A percentile compares a stretch with the other conserved stretches of the same genome.
Conservation (phyloP, 2,888 invertebrate species). For the Gisinianus flammeolus region DNA sequence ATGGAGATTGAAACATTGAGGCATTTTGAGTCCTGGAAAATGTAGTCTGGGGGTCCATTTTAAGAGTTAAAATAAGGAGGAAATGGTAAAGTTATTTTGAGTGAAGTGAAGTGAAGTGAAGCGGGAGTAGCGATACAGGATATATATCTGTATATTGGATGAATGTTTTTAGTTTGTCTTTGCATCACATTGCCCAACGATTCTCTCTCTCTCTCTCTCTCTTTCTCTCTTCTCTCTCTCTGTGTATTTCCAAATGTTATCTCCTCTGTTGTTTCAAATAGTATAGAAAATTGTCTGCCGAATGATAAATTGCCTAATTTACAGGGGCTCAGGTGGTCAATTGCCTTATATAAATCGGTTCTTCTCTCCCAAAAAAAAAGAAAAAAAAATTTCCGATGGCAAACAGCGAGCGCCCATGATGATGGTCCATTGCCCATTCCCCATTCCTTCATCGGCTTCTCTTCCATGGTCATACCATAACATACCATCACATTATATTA, state of each 20-base stretch:
- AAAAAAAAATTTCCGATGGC: conserved; percentile 6
- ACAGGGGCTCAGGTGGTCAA: conserved; percentile 59
- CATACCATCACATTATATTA: too few relatives aligned
- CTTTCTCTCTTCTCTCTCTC: too few relatives aligned
- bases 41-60: too few relatives aligned
- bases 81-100: neutral
- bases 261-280: conserved; percentile 16
- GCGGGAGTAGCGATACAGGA: neutral
- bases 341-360: conserved; percentile 59
- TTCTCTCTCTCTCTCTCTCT: neutral
- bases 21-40: too few relatives aligned
- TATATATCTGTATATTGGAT: neutral
- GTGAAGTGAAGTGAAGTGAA: neutral
- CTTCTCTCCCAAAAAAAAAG: conserved; percentile 46
- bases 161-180: too few relatives aligned
- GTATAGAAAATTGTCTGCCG: conserved; percentile 51
- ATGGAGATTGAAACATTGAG: too few relatives aligned
- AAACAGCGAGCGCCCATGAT: neutral
- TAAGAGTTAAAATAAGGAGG: too few relatives aligned
- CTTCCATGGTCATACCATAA: too few relatives aligned
- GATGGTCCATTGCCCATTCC: neutral
- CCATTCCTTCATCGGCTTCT: neutral
- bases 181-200: neutral
- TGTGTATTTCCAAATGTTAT: conserved; percentile 2
- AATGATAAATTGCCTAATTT: conserved; percentile 59